These are phyloP conservation scores for Apoda limacodes DNA, from an alignment of 2,888 invertebrate genomes.

Conservation along the genomic window DNA sequence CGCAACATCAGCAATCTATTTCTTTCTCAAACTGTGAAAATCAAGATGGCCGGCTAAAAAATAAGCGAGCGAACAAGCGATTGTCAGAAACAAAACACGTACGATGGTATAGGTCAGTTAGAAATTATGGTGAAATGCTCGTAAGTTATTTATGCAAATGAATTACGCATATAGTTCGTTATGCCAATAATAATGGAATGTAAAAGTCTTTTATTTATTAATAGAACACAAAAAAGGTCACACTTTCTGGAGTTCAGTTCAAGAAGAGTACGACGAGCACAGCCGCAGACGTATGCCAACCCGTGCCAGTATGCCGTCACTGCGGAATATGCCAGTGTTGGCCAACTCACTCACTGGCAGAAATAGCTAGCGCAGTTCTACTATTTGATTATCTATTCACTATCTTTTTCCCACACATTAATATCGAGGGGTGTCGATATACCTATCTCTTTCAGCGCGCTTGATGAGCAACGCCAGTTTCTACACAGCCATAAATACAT, in stretches of 20 bases:
- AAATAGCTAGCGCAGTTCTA: constrained; percentile 29
- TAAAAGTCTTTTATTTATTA: too few species aligned
- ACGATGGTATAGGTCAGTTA: too few species aligned
- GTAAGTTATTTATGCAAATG: too few species aligned
- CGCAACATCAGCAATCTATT: too few species aligned
- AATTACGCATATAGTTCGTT: too few species aligned
- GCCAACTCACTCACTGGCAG: constrained; percentile 47
- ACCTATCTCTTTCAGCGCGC: constrained; percentile 22
- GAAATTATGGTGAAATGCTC: too few species aligned
- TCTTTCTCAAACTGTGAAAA: constrained; percentile 34
- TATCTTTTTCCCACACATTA: constrained; percentile 33
- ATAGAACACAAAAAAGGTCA: constrained; percentile 18
- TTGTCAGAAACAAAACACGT: too few species aligned
- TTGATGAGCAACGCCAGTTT: constrained; percentile 24
- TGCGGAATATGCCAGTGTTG: constrained; percentile 55
- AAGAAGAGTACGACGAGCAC: constrained; percentile 34
- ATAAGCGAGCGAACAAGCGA: too few species aligned
- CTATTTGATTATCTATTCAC: too few species aligned
- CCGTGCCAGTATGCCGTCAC: constrained; percentile 43
- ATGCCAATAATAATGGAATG: too few species aligned
- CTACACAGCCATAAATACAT: constrained; percentile 22
- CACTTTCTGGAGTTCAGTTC: constrained; percentile 47
- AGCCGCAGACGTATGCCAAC: constrained; percentile 35
- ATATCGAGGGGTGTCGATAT: constrained; percentile 10
- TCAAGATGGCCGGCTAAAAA: constrained; percentile 59